Percentiles rank a stretch among this genome's conserved stretches.
Evolutionary conservation across 2,888 invertebrate species (phyloP).

Genomic region (Caenorhabditis sp.): DNA sequence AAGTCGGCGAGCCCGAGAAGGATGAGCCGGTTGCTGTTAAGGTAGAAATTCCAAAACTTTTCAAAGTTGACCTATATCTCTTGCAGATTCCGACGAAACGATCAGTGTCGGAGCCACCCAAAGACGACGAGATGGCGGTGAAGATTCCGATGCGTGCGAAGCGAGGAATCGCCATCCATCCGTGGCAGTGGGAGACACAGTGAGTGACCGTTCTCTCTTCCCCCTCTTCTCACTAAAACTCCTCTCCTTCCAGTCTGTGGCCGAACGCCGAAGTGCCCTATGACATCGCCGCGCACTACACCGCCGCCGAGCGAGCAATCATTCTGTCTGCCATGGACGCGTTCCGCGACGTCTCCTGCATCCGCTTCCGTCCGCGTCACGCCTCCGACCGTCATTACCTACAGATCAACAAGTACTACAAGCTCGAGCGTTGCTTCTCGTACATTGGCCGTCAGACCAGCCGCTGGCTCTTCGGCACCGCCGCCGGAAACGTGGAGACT

Average conservation of each 20-base stretch:
- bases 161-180: conserved; percentile 61
- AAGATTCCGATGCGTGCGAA: conserved; percentile 51
- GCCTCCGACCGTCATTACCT: conserved; percentile 56
- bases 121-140: conserved; percentile 45
- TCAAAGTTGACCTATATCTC: not conserved
- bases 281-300: conserved; percentile 64
- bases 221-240: not conserved
- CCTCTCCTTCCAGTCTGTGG: conserved; percentile 67
- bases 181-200: conserved; percentile 61
- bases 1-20: conserved; percentile 38
- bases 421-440: conserved; percentile 63
- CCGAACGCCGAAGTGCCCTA: conserved; percentile 63
- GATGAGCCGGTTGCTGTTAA: conserved; percentile 48
- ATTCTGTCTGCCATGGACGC: conserved; percentile 65
- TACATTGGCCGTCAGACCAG: conserved; percentile 64
- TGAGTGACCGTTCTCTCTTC: conserved; percentile 20
- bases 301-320: conserved; percentile 41
- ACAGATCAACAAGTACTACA: conserved; percentile 66
- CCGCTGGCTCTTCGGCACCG: conserved; percentile 58
- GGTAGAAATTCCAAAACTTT: conserved; percentile 4
- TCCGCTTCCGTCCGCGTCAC: conserved; percentile 62
- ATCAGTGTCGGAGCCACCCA: conserved; percentile 40
- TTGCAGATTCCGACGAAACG: conserved; percentile 47
- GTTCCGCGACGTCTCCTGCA: conserved; percentile 60
- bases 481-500: conserved; percentile 62